These are phyloP conservation scores for Suricata suricatta DNA, from an alignment of 2,113 vertebrate genomes.

Conservation along the genomic window DNA sequence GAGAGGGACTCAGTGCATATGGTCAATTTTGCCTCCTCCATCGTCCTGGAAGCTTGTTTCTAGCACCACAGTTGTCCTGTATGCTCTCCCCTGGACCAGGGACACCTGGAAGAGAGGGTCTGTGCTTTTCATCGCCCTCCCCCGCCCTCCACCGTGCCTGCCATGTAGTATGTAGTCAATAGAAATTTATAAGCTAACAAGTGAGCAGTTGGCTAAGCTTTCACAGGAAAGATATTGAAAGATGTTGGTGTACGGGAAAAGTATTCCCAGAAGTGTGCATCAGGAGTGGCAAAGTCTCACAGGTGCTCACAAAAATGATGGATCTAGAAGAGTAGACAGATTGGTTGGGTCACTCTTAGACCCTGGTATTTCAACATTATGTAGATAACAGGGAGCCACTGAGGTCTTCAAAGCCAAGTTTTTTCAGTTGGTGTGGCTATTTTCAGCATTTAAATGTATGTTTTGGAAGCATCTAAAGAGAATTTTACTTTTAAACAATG, in stretches of 20 bases:
- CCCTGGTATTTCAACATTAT: background rate
- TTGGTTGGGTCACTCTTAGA: background rate
- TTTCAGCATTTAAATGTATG: background rate
- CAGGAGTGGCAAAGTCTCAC: background rate
- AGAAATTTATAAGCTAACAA: background rate
- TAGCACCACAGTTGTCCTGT: background rate
- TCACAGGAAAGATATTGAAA: background rate
- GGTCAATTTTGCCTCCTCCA: background rate
- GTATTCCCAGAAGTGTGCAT: background rate
- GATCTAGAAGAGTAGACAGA: background rate
- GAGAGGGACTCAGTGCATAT: rapidly evolving
- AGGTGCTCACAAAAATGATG: background rate
- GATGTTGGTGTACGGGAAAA: background rate
- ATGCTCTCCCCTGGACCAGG: too few relatives aligned
- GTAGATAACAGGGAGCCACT: background rate
- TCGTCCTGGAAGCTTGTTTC: background rate
- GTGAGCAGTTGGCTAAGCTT: background rate
- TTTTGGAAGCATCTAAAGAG: background rate
- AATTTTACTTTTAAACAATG: background rate
- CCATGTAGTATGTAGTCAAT: background rate
- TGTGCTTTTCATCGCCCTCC: background rate
- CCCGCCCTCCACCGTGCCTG: background rate
- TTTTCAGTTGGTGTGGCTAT: background rate
- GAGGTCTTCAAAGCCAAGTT: background rate
- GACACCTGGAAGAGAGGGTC: background rate